Evolutionary conservation across 2,888 invertebrate genomes (phyloP), one percentile per base, ranked within the genome.

Genomic region (Melieria crassipennis): DNA sequence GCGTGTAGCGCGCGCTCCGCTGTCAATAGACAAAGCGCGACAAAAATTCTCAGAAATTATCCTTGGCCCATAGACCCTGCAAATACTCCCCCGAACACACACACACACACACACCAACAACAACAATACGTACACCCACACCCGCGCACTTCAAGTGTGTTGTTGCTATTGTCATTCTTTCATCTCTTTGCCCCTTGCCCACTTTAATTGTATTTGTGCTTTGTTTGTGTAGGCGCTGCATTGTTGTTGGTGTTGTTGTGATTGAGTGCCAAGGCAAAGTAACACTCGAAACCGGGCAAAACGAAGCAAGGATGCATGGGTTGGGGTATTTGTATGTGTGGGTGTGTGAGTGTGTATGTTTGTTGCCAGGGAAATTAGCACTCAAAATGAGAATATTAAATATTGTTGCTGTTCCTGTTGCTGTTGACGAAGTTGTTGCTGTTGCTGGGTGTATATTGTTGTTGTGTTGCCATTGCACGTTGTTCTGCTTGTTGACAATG

Each of bases 381-480:
- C 69, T 69, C 69, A 56, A 62, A 56, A 42, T 45, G 16, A 56
- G 62, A 55, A 69, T 69, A 62, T 69, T 62, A 50, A 62, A 30
- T 61, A 46, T 69, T 46, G 69, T 66, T 67, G 67, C 4, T 52
- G 30, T 50, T 55, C 58, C 50, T 46, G 45, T 68, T 61, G 47
- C 11, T 67, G n/a, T 30, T 56, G 3, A 10, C 11, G 50, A 10
- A 10, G 16, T 57, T 57, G 30, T 57, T 57, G 57, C 13, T 50
- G 10, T 16, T 56, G 30, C 45, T 9, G n/a, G n/a, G 9, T 50
- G 6, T 48, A 4, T 4, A 11, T 50, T 64, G n/a, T 5, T 55
- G 60, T 16, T 30, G n/a, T 16, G 48, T 16, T 11, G 10, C 72
- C 79, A 57, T 76, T 80, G 16, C 16, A 1, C 16, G 64, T 78